Evolutionary conservation across 2,888 invertebrate species (phyloP).

Genomic region (Nephrotoma guestfalica): DNA sequence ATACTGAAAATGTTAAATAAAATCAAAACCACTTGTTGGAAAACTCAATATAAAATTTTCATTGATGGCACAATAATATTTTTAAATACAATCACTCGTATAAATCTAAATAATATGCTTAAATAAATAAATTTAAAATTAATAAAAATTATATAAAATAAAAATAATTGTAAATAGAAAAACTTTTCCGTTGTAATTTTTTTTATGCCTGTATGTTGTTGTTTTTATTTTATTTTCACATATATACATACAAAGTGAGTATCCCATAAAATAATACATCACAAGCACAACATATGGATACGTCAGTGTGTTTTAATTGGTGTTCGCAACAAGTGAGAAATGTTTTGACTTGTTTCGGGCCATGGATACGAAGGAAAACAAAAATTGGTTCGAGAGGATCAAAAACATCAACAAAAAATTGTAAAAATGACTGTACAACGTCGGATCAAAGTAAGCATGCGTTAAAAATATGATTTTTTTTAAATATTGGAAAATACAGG

Average conservation of each 20-base stretch:
- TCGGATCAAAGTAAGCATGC: conserved; percentile 7
- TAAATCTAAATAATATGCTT: background rate
- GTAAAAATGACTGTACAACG: conserved; percentile 2
- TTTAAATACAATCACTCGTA: background rate
- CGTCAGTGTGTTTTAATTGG: conserved; percentile 4
- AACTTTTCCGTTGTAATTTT: background rate
- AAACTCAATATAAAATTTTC: background rate
- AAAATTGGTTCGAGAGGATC: conserved; percentile 5
- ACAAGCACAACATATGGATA: conserved; percentile 4
- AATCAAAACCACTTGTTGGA: background rate
- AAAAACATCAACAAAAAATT: conserved; percentile 7
- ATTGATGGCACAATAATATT: background rate
- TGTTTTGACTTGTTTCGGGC: conserved; percentile 11
- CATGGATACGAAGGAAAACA: conserved; percentile 10
- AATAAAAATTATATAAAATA: background rate
- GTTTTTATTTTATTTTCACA: background rate
- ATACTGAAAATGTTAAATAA: background rate
- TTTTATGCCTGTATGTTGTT: background rate
- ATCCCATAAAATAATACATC: background rate
- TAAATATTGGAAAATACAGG: background rate
- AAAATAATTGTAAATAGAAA: background rate
- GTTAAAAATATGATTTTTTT: background rate
- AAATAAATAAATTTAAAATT: background rate
- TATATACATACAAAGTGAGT: background rate
- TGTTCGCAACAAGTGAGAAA: conserved; percentile 14